Conservation (phyloP, 1,140 invertebrate species). For the Chironomus tepperi region DNA sequence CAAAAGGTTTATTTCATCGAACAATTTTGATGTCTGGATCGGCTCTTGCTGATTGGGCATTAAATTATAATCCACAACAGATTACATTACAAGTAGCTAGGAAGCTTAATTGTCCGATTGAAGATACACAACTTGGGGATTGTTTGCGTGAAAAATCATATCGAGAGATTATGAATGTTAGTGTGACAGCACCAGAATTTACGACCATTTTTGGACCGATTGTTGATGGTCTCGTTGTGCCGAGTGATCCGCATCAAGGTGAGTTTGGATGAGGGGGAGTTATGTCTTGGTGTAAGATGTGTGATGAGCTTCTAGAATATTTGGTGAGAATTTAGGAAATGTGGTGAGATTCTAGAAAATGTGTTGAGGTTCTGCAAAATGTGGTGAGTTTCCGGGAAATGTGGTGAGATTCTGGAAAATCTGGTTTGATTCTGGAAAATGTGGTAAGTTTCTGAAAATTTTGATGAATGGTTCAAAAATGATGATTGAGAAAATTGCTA, state of each 20-base stretch:
- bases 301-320: too few species aligned
- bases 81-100: conserved; percentile 73
- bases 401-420: too few species aligned
- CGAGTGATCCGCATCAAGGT: conserved; percentile 60
- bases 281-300: too few species aligned
- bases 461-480: too few species aligned
- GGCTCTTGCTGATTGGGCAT: conserved; percentile 80
- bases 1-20: conserved; percentile 72
- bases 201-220: conserved; percentile 68
- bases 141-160: conserved; percentile 50
- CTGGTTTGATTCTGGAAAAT: too few species aligned
- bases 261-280: conserved; percentile 34
- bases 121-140: conserved; percentile 44
- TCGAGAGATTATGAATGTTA: conserved; percentile 63
- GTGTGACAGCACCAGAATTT: conserved; percentile 51
- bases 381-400: too few species aligned
- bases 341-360: too few species aligned
- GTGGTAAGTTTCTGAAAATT: too few species aligned
- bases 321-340: too few species aligned
- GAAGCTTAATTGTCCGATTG: conserved; percentile 64
- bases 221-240: conserved; percentile 74
- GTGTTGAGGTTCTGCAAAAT: too few species aligned
- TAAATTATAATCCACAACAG: conserved; percentile 68
- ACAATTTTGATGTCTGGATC: conserved; percentile 92
- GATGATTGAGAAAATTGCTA: too few species aligned